These are phyloP conservation scores for Fregetta grallaria DNA, from an alignment of 2,113 vertebrate genomes.

Conservation along the genomic window DNA sequence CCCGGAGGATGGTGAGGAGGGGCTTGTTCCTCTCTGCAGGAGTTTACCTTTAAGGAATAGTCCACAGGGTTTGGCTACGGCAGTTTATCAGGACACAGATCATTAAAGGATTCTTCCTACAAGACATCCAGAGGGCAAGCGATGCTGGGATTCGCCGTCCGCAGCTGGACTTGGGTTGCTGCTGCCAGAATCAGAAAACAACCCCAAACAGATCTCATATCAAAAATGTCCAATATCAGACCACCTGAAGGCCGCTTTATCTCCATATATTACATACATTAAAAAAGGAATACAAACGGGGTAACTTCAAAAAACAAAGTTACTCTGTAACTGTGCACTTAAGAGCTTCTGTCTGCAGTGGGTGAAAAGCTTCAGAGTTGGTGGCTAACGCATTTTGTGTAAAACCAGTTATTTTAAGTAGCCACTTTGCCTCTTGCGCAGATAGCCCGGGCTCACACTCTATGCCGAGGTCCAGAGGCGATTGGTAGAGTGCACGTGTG, in stretches of 20 bases:
- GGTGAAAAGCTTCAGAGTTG: neutral
- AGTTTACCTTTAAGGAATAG: neutral
- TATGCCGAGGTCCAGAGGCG: accelerated
- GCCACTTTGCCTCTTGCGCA: neutral
- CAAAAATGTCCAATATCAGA: accelerated
- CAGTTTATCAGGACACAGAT: neutral
- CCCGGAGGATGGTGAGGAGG: neutral
- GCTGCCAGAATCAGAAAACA: neutral
- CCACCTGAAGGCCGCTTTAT: neutral
- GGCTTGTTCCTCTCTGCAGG: neutral
- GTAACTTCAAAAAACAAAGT: neutral
- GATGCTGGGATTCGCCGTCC: neutral
- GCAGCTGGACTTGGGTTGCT: neutral
- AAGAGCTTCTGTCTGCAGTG: neutral
- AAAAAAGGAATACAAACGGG: neutral
- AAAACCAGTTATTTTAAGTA: neutral
- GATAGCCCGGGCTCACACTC: neutral
- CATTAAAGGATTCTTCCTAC: neutral
- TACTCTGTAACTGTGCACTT: neutral
- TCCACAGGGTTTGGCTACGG: neutral
- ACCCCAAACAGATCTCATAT: neutral
- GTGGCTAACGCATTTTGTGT: too few relatives aligned
- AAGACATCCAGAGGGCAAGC: neutral
- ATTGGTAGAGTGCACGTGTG: accelerated
- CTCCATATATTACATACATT: neutral